These are phyloP conservation scores for Molanna angustata DNA, from an alignment of 2,888 invertebrate genomes.

Conservation along the genomic window DNA sequence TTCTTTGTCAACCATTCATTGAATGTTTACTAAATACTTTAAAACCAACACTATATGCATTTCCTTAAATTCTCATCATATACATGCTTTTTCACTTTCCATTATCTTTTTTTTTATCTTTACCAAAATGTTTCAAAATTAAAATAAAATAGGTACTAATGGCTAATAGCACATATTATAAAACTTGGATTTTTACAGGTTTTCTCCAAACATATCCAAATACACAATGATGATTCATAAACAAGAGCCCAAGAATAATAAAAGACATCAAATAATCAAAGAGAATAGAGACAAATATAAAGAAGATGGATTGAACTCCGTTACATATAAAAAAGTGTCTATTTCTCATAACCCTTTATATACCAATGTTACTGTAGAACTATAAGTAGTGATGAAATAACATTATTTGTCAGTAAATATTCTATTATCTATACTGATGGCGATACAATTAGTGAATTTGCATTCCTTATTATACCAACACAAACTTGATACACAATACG, in stretches of 20 bases:
- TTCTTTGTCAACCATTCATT: too few relatives aligned
- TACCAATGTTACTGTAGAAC: slow-evolving; percentile 42
- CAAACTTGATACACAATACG: too few relatives aligned
- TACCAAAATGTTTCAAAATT: too few relatives aligned
- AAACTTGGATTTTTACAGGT: slow-evolving; percentile 36
- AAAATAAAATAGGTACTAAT: too few relatives aligned
- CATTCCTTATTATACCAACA: too few relatives aligned
- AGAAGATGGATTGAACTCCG: slow-evolving; percentile 40
- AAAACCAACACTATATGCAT: too few relatives aligned
- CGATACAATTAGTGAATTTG: too few relatives aligned
- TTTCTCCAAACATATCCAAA: slow-evolving; percentile 43
- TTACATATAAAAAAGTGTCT: slow-evolving; percentile 34
- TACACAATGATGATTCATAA: slow-evolving; percentile 48
- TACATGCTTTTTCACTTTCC: background rate
- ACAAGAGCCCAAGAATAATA: slow-evolving; percentile 39
- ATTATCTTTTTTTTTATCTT: background rate
- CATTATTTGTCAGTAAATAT: too few relatives aligned
- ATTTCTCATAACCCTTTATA: slow-evolving; percentile 41
- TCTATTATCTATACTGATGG: too few relatives aligned
- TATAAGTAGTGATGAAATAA: too few relatives aligned
- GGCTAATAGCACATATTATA: background rate
- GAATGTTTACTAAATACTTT: too few relatives aligned
- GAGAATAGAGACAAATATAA: slow-evolving; percentile 35
- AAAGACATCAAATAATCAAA: slow-evolving; percentile 38
- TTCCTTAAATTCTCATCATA: slow-evolving; percentile 7